Evolutionary conservation across 2,113 vertebrate genomes (phyloP).

Genomic region (Melanerpes aurifrons): DNA sequence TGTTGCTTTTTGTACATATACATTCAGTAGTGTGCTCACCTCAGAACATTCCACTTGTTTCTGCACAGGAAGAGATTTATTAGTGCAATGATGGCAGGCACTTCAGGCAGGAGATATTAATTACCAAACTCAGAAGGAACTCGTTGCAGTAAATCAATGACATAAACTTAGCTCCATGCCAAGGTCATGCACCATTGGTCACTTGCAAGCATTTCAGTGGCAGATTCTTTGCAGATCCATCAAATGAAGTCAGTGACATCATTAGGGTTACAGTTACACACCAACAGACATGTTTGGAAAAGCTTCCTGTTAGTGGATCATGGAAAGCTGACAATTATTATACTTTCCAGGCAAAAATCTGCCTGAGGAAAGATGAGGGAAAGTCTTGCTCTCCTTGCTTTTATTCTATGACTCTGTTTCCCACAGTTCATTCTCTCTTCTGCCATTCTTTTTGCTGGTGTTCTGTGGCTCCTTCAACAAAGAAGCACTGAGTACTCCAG

Average conservation of each 20-base stretch:
- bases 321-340: neutral
- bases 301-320: neutral
- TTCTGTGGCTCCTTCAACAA: neutral
- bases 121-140: conserved; percentile 11
- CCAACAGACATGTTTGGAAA: neutral
- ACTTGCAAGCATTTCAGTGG: neutral
- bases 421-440: neutral
- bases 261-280: neutral
- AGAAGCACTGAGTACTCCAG: neutral
- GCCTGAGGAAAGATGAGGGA: neutral
- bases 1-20: neutral
- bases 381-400: neutral
- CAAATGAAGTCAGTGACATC: neutral
- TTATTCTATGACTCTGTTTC: neutral
- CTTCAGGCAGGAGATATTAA: conserved; percentile 33
- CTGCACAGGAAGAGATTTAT: conserved; percentile 32
- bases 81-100: neutral
- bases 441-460: neutral
- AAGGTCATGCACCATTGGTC: rapidly evolving
- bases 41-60: conserved; percentile 13
- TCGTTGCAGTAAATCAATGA: neutral
- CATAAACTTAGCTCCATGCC: neutral
- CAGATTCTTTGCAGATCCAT: neutral
- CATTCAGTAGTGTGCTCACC: neutral
- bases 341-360: neutral